Base-by-base conservation (phyloP, 37 sponge, comb jelly and placozoan species). In the Hexactinellida sp. region DNA sequence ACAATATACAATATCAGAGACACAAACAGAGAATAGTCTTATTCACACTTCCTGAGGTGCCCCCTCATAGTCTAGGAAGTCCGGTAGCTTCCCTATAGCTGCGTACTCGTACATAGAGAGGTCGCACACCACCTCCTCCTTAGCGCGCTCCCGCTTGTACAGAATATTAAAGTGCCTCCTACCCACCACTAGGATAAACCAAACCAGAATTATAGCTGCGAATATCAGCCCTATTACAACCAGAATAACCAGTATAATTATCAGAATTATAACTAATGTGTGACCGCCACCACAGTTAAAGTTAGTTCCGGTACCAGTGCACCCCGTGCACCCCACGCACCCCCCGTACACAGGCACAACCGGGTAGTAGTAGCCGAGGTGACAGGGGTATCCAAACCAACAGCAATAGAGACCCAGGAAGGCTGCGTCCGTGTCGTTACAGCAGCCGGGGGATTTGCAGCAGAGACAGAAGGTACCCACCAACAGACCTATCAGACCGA, bases 91-190 rank as follows among this genome's bases (percentile, higher is more conserved):
- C 1, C 13, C 34, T 23, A 63, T 32, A 10, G 25, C 34, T 32
- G 25, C 13, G 34, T 32, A 3, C 32, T 63, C 28, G 13, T 63
- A 63, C 76, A 63, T 63, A n/a, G 76, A 63, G 32, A 63, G 34
- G 30, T 63, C 76, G 13, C 76, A 63, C 5, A 63, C 76, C 3
- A 63, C 76, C 28, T 10, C 76, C 13, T 63, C 76, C 34, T 63
- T 63, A n/a, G 76, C 76, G 3, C 21, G 76, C 76, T 63, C 76
- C 21, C 76, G 76, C 13, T n/a, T 63, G 76, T 63, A 63, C 32
- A 63, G 76, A n/a, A 63, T 63, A 63, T 63, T n/a, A n/a, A 63
- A 63, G 13, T 63, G 76, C 13, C 76, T 63, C 76, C 76, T 63
- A 3, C 76, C 76, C 34, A 63, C 76, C 13, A 63, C 34, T 3